Conservation (phyloP, 2,888 invertebrate species). For the Vanessa cardui region DNA sequence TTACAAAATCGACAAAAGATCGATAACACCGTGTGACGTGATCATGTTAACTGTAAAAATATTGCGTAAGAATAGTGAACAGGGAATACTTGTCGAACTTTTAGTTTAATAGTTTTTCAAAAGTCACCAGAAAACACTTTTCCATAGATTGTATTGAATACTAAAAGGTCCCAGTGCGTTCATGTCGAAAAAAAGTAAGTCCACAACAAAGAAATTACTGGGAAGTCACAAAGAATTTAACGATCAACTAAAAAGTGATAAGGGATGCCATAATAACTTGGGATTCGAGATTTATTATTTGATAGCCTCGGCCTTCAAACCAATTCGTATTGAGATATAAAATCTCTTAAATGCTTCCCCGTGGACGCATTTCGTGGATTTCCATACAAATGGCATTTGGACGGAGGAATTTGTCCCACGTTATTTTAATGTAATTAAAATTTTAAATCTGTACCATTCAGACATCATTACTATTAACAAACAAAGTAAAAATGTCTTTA, state of each 20-base stretch:
- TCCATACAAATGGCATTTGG: slow-evolving; percentile 29
- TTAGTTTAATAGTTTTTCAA: too few species aligned
- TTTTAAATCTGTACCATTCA: too few species aligned
- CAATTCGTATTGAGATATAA: slow-evolving; percentile 15
- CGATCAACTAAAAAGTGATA: slow-evolving; percentile 8
- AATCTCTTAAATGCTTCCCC: slow-evolving; percentile 29
- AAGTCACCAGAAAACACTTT: too few species aligned
- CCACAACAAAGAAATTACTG: neutral
- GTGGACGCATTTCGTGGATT: slow-evolving; percentile 30
- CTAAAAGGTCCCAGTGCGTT: too few species aligned
- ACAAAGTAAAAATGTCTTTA: too few species aligned
- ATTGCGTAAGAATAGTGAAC: too few species aligned
- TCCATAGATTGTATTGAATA: too few species aligned
- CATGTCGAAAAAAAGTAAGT: neutral
- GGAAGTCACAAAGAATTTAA: neutral
- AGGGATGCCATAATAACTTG: neutral
- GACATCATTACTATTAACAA: too few species aligned
- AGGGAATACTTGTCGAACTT: too few species aligned
- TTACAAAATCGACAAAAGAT: too few species aligned
- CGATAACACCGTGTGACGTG: too few species aligned
- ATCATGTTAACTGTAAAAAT: too few species aligned
- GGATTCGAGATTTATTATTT: slow-evolving; percentile 5
- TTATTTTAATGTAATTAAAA: slow-evolving; percentile 1
- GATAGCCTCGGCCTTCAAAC: slow-evolving; percentile 4
- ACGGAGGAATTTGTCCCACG: slow-evolving; percentile 28